Percentiles rank a stretch among this genome's conserved stretches.
Conservation (phyloP, 2,888 invertebrate genomes). For the Phymatocera aterrima region DNA sequence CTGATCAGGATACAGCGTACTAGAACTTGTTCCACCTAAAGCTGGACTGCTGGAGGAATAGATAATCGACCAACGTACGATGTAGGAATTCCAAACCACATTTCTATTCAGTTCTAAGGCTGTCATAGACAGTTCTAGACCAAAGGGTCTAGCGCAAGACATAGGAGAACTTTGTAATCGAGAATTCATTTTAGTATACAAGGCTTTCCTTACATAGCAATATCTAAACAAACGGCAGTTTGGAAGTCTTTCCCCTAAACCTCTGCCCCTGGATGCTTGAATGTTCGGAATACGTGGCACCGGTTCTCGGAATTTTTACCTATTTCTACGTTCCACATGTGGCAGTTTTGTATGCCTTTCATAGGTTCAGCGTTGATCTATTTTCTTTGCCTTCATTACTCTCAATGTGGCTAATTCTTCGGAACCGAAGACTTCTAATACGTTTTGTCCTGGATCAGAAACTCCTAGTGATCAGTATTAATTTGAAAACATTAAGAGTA, state of each 20-base stretch:
- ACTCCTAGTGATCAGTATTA: not conserved
- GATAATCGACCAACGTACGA: too few species aligned
- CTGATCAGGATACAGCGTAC: too few species aligned
- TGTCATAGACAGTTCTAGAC: too few species aligned
- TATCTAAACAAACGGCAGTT: not conserved
- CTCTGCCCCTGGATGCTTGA: slow-evolving; percentile 9
- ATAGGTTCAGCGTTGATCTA: not conserved
- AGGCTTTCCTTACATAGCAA: not conserved
- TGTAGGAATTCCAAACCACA: too few species aligned
- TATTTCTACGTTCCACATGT: slow-evolving; percentile 9
- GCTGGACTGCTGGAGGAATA: too few species aligned
- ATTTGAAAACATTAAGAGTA: slow-evolving; percentile 2
- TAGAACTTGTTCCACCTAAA: too few species aligned
- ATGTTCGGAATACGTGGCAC: slow-evolving; percentile 3
- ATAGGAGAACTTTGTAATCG: not conserved
- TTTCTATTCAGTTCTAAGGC: too few species aligned
- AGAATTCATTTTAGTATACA: not conserved
- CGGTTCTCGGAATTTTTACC: not conserved
- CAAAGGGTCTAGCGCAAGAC: too few species aligned
- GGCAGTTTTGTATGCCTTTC: not conserved
- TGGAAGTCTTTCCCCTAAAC: not conserved
- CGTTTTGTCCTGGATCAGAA: too few species aligned
- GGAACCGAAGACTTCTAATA: too few species aligned
- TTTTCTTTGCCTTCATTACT: not conserved
- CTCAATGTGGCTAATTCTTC: not conserved